Evolutionary conservation across 2,888 invertebrate genomes (phyloP).

Genomic region (Monopis laevigella): DNA sequence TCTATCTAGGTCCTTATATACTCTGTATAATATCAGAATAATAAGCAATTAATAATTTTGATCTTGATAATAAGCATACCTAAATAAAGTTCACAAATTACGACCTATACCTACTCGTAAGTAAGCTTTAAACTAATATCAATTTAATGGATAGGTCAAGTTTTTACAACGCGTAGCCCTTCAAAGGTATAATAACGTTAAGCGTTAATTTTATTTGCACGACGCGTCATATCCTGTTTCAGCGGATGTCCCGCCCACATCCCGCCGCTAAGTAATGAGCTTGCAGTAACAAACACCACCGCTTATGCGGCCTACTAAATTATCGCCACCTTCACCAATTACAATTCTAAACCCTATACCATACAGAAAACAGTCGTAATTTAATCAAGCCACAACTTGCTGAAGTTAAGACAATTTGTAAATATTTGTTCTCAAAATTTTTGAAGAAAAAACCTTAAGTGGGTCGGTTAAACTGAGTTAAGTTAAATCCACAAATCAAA

Average conservation of each 20-base stretch:
- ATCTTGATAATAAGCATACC: too few relatives aligned
- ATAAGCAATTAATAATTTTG: too few relatives aligned
- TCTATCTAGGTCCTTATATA: too few relatives aligned
- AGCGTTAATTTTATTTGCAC: constrained; percentile 59
- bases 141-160: too few relatives aligned
- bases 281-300: constrained; percentile 36
- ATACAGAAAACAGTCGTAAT: neutral
- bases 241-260: constrained; percentile 54
- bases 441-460: neutral
- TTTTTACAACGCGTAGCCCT: too few relatives aligned
- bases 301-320: neutral
- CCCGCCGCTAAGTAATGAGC: constrained; percentile 58
- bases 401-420: neutral
- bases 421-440: neutral
- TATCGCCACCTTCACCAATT: neutral
- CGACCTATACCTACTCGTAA: too few relatives aligned
- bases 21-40: too few relatives aligned
- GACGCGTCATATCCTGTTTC: constrained; percentile 51
- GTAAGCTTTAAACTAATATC: too few relatives aligned
- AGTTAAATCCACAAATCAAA: constrained; percentile 41
- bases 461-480: constrained; percentile 1
- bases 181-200: too few relatives aligned
- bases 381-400: neutral
- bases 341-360: neutral
- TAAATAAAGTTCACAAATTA: too few relatives aligned